These are phyloP conservation scores for Mustela nigripes DNA, from an alignment of 2,113 vertebrate species.

Conservation along the genomic window DNA sequence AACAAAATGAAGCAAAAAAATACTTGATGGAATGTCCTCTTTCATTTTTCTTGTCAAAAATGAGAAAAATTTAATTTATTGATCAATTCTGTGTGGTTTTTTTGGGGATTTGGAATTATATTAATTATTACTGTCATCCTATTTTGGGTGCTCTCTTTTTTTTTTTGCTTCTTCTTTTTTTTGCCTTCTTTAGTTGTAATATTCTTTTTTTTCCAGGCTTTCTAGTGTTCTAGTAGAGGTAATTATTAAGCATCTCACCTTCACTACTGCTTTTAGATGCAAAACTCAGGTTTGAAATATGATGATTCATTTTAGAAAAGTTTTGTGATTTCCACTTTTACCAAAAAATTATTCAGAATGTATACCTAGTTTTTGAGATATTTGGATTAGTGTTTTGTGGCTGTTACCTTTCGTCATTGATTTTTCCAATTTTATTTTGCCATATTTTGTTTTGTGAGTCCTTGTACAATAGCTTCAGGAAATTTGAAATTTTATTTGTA, in stretches of 20 bases:
- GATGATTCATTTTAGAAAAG: not conserved
- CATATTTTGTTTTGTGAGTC: not conserved
- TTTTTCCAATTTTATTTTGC: slow-evolving; percentile 19
- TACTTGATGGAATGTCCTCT: not conserved
- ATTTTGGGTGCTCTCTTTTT: not conserved
- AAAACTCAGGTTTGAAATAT: slow-evolving; percentile 26
- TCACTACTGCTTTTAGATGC: not conserved
- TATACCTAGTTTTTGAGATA: not conserved
- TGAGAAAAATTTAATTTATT: not conserved
- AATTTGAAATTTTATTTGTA: not conserved
- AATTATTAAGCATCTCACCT: not conserved
- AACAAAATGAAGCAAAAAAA: slow-evolving; percentile 28
- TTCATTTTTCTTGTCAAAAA: not conserved
- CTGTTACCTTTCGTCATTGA: not conserved
- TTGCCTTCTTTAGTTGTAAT: not conserved
- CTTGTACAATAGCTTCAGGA: not conserved
- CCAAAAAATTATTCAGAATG: not conserved
- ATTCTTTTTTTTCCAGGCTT: not conserved
- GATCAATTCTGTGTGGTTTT: not conserved
- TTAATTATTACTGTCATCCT: not conserved
- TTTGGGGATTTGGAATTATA: not conserved
- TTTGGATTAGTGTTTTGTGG: not conserved
- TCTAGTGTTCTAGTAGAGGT: not conserved
- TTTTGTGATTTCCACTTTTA: not conserved
- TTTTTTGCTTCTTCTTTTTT: not conserved